Conservation (phyloP, 2,797 vertebrate species). For the Scyliorhinus canicula region DNA sequence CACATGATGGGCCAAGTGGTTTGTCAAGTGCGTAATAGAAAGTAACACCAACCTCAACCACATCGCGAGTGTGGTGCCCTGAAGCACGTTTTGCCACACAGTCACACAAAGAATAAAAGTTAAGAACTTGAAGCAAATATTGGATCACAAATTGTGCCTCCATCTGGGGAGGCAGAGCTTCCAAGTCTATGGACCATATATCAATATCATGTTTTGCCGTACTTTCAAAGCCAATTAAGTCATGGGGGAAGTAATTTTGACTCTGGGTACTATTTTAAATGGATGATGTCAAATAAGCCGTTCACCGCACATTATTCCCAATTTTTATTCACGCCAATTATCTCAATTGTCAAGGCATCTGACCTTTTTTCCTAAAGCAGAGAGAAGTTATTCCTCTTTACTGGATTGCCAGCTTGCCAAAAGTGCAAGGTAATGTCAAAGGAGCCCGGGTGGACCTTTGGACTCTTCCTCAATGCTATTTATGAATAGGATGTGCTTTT, state of each 20-base stretch:
- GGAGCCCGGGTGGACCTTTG: too few relatives aligned
- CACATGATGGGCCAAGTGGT: not conserved
- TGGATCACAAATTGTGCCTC: not conserved
- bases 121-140: not conserved
- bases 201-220: not conserved
- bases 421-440: too few relatives aligned
- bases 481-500: too few relatives aligned
- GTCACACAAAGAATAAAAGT: too few relatives aligned
- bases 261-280: not conserved
- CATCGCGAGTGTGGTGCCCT: not conserved
- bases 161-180: not conserved
- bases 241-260: not conserved
- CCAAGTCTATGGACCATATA: not conserved
- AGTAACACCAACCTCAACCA: not conserved
- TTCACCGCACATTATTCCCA: too few relatives aligned
- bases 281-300: not conserved
- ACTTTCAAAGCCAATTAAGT: not conserved
- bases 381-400: too few relatives aligned
- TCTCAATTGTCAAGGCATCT: not conserved
- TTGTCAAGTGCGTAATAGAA: not conserved
- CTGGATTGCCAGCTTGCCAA: too few relatives aligned
- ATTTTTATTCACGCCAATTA: not conserved
- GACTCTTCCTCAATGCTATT: too few relatives aligned
- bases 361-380: too few relatives aligned
- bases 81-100: not conserved